A percentile compares a stretch with the other conserved stretches of the same genome.
Conservation (phyloP, 2,113 vertebrate species). For the Hydropotes inermis region DNA sequence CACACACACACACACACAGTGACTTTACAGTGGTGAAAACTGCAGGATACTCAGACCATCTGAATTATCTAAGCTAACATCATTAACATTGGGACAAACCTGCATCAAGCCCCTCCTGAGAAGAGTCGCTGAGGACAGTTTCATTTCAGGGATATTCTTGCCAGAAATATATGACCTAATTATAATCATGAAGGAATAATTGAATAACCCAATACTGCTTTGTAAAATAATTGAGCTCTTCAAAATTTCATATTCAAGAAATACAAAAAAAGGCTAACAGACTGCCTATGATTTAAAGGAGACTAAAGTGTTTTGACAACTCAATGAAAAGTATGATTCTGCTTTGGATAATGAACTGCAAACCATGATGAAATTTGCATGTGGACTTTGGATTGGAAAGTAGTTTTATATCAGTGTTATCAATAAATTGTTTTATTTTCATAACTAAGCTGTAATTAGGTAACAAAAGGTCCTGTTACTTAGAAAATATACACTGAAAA, state of each 20-base stretch:
- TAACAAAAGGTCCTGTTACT: not conserved
- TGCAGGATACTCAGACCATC: not conserved
- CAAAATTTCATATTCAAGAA: not conserved
- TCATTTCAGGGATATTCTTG: not conserved
- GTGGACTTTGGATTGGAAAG: not conserved
- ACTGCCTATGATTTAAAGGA: not conserved
- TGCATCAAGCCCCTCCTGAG: not conserved
- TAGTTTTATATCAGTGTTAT: not conserved
- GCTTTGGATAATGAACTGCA: not conserved
- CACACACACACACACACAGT: not conserved
- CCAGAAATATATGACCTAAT: not conserved
- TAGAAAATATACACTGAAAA: not conserved
- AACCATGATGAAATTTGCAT: not conserved
- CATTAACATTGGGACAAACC: not conserved
- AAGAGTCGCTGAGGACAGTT: not conserved
- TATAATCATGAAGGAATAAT: not conserved
- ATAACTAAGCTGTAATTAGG: not conserved
- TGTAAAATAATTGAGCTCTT: not conserved
- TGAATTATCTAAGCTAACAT: not conserved
- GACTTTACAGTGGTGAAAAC: not conserved
- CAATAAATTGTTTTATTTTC: not conserved
- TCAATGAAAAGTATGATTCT: not conserved
- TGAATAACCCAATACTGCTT: not conserved
- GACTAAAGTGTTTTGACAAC: not conserved
- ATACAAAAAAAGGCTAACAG: not conserved